phyloP scores from a whole-genome alignment of 2,888 invertebrate genomes.

The Sphecodes monilicornis region DNA sequence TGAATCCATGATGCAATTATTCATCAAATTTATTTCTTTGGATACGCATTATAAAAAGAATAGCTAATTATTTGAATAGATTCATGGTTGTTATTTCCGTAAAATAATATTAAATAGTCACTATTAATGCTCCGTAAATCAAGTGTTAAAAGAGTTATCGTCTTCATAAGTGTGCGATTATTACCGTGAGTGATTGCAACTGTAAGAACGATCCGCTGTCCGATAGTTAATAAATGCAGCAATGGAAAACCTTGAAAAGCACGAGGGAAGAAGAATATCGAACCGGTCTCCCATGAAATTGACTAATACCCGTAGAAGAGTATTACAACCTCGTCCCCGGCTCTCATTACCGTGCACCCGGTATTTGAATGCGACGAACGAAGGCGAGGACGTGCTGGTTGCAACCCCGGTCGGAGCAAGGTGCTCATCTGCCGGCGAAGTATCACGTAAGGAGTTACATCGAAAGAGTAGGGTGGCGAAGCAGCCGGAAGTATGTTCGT shows the following conservation, averaged over 20 bases:
- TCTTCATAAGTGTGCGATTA: no score
- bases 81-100: no score
- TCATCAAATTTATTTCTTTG: no score
- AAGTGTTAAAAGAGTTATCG: no score
- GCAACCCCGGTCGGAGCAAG: constrained; percentile 10
- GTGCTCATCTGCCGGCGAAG: constrained; percentile 30
- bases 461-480: constrained; percentile 28
- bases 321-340: constrained; percentile 18
- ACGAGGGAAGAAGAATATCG: neutral
- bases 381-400: constrained; percentile 25
- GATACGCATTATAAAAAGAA: no score
- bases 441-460: constrained; percentile 61
- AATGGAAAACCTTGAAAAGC: neutral
- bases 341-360: constrained; percentile 21
- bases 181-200: no score
- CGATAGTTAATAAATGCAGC: neutral
- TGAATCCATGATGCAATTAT: no score
- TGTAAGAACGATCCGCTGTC: no score
- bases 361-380: constrained; percentile 61
- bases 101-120: no score
- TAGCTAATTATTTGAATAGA: no score
- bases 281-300: neutral
- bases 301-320: constrained; percentile 12
- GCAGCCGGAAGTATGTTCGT: constrained; percentile 40
- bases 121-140: no score